Evolutionary conservation across 2,888 invertebrate species (phyloP).

Genomic region (Sturmia bella): DNA sequence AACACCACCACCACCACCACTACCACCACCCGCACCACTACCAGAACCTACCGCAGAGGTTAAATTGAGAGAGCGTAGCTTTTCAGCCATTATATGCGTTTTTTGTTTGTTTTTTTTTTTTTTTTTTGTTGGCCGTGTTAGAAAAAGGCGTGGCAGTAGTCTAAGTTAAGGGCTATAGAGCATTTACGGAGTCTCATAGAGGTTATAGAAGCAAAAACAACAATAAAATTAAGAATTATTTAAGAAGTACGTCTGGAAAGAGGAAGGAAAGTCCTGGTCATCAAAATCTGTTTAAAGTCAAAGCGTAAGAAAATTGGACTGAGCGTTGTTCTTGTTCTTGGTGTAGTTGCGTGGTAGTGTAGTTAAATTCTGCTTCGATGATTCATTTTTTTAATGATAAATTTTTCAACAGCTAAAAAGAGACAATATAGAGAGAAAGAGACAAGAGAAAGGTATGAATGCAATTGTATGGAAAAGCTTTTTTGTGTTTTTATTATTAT

Average conservation of each 20-base stretch:
- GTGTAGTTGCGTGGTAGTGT: slow-evolving; percentile 12
- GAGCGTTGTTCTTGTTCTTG: not conserved
- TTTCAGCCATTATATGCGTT: slow-evolving; percentile 77
- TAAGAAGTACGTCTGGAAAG: not conserved
- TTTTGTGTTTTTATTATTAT: no score
- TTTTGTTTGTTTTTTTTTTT: no score
- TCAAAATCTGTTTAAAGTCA: slow-evolving; percentile 36
- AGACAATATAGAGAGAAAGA: slow-evolving; percentile 30
- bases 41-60: slow-evolving; percentile 68
- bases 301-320: slow-evolving; percentile 1
- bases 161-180: slow-evolving; percentile 24
- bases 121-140: slow-evolving; percentile 4
- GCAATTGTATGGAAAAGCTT: slow-evolving; percentile 3
- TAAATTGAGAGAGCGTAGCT: slow-evolving; percentile 74
- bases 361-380: slow-evolving; percentile 55
- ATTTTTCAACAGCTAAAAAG: slow-evolving; percentile 53
- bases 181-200: slow-evolving; percentile 50
- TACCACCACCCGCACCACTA: slow-evolving; percentile 16
- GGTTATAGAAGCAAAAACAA: slow-evolving; percentile 1
- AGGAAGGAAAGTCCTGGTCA: not conserved
- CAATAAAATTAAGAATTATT: not conserved
- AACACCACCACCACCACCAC: slow-evolving; percentile 39
- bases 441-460: slow-evolving; percentile 35
- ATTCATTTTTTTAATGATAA: slow-evolving; percentile 59
- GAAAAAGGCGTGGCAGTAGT: slow-evolving; percentile 49